Evolutionary conservation across 2,888 invertebrate genomes (phyloP).

Genomic region (Tetramorium bicarinatum): DNA sequence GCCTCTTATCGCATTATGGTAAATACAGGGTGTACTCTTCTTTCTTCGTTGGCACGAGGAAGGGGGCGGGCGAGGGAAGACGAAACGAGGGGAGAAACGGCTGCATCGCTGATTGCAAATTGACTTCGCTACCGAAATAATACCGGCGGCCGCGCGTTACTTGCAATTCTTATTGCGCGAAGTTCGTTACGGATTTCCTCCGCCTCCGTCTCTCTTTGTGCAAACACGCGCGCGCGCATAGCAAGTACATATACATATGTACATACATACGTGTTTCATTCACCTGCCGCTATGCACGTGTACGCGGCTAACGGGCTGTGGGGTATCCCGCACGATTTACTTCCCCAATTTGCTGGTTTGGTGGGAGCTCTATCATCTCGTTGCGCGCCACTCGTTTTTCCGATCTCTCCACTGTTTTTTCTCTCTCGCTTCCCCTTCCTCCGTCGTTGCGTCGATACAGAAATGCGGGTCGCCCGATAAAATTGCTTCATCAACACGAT

Average conservation of each 20-base stretch:
- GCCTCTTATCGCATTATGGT: conserved; percentile 84
- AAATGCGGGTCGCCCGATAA: conserved; percentile 43
- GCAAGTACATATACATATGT: neutral
- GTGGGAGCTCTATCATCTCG: conserved; percentile 58
- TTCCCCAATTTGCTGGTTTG: conserved; percentile 57
- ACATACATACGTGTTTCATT: conserved; percentile 1
- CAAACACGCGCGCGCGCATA: conserved; percentile 7
- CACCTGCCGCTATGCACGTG: conserved; percentile 6
- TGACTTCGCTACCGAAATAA: conserved; percentile 81
- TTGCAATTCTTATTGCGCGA: conserved; percentile 75
- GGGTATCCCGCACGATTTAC: conserved; percentile 57
- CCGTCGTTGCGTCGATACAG: conserved; percentile 7
- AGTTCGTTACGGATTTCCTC: conserved; percentile 77
- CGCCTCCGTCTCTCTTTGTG: conserved; percentile 55
- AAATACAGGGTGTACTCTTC: conserved; percentile 78
- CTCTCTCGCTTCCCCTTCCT: conserved; percentile 26
- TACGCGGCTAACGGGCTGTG: conserved; percentile 28
- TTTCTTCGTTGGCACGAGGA: conserved; percentile 54
- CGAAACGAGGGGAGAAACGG: conserved; percentile 69
- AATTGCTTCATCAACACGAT: conserved; percentile 53
- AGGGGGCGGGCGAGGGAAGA: neutral
- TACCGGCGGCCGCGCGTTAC: conserved; percentile 68
- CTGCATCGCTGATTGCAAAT: conserved; percentile 82
- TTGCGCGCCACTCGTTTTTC: conserved; percentile 49
- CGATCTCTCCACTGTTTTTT: conserved; percentile 40